Evolutionary conservation across 2,797 vertebrate genomes (phyloP).

Genomic region (Mionectes olivaceus): DNA sequence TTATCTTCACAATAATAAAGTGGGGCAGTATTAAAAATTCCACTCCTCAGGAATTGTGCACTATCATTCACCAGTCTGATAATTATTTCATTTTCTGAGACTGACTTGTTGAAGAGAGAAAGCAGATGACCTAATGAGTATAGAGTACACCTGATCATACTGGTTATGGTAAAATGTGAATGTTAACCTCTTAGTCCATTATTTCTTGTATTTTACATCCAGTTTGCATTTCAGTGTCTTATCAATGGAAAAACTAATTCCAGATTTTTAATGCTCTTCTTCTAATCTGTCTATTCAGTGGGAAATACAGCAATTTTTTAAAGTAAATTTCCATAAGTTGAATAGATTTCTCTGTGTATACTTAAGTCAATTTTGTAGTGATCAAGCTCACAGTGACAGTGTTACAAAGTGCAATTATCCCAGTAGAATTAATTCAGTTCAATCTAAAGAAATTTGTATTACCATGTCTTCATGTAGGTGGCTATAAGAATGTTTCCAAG

Average conservation of each 20-base stretch:
- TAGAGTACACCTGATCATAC: background rate
- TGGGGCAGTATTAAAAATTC: background rate
- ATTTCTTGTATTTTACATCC: background rate
- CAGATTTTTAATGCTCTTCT: background rate
- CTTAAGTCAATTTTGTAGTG: background rate
- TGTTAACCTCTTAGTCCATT: background rate
- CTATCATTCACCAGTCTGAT: background rate
- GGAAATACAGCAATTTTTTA: background rate
- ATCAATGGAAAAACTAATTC: background rate
- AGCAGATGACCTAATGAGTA: background rate
- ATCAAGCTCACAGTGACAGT: background rate
- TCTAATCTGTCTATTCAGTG: background rate
- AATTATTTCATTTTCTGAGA: background rate
- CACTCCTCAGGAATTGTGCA: background rate
- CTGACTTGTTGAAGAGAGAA: background rate
- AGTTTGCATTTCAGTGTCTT: background rate
- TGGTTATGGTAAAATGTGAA: background rate
- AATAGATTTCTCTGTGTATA: background rate
- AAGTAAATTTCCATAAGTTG: background rate
- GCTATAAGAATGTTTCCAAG: background rate
- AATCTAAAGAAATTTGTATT: background rate
- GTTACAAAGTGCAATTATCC: background rate
- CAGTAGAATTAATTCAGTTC: background rate
- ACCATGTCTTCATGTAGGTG: background rate
- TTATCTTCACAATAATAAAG: background rate